Percentiles rank a stretch among this genome's conserved stretches.
Conservation (phyloP, 2,797 vertebrate genomes). For the Cynopterus sphinx region DNA sequence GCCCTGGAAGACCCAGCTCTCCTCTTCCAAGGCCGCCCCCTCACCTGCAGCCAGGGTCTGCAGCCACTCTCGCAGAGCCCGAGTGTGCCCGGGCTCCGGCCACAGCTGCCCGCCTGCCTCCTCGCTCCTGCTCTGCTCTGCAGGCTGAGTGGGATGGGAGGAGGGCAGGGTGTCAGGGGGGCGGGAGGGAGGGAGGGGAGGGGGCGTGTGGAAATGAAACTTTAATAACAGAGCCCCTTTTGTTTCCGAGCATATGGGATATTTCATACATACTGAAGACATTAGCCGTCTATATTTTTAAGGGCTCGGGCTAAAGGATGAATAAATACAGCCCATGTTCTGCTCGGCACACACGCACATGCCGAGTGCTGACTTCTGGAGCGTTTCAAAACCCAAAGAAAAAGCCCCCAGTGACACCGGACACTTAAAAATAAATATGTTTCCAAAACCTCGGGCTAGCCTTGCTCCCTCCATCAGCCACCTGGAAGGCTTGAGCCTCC, state of each 20-base stretch:
- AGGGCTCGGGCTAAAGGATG: constrained; percentile 77
- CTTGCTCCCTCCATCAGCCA: constrained; percentile 9
- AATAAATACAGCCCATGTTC: constrained; percentile 79
- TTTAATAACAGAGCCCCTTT: constrained; percentile 92
- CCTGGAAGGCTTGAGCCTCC: constrained; percentile 45
- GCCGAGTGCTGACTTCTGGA: constrained; percentile 67
- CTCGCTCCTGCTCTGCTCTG: constrained; percentile 58
- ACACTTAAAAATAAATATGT: constrained; percentile 73
- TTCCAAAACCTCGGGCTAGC: constrained; percentile 45
- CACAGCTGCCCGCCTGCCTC: constrained; percentile 67
- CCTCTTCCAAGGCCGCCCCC: background rate
- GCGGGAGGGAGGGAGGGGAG: constrained; percentile 84
- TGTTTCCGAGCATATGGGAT: constrained; percentile 91
- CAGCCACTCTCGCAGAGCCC: background rate
- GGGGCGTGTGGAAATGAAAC: constrained; percentile 88
- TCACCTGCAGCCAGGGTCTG: constrained; percentile 69
- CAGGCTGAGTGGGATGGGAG: constrained; percentile 77
- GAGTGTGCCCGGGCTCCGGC: constrained; percentile 61
- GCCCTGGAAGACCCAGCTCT: background rate
- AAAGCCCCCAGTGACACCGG: constrained; percentile 64
- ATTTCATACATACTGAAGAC: constrained; percentile 92
- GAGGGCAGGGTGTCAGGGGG: constrained; percentile 83
- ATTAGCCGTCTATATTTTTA: constrained; percentile 89
- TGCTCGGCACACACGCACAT: constrained; percentile 69
- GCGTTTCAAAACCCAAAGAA: constrained; percentile 64